Percentiles rank a stretch among this genome's conserved stretches.
phyloP scores from a whole-genome alignment of 1,140 invertebrate species.

The Cotesia vestalis region DNA sequence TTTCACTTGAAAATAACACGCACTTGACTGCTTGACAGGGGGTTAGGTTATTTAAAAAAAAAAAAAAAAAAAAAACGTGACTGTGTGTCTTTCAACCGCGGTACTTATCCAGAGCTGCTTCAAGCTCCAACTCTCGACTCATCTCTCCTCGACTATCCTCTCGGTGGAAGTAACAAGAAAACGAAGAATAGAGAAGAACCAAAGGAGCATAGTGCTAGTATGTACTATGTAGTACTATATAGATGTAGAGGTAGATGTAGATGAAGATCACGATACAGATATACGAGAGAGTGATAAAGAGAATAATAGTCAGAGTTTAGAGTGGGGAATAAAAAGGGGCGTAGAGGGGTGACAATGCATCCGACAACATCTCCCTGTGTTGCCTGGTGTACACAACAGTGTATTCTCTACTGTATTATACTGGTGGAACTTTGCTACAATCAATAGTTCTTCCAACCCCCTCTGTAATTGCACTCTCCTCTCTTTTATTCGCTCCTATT shows the following conservation, averaged over 20 bases:
- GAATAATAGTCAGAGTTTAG: not conserved
- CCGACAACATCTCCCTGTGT: slow-evolving; percentile 19
- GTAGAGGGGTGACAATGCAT: slow-evolving; percentile 37
- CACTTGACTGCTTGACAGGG: too few relatives aligned
- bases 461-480: slow-evolving; percentile 27
- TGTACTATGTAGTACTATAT: too few relatives aligned
- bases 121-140: not conserved
- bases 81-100: too few relatives aligned
- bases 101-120: too few relatives aligned
- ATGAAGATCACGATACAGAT: not conserved
- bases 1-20: too few relatives aligned
- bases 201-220: too few relatives aligned
- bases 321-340: slow-evolving; percentile 6
- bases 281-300: slow-evolving; percentile 14
- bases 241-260: too few relatives aligned
- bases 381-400: not conserved
- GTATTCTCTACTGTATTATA: too few relatives aligned
- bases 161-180: not conserved
- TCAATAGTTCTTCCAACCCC: slow-evolving; percentile 32
- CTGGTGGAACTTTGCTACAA: slow-evolving; percentile 27
- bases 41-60: too few relatives aligned
- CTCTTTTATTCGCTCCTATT: not conserved
- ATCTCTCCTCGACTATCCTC: not conserved
- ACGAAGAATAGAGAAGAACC: too few relatives aligned
- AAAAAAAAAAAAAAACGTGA: too few relatives aligned